Base-by-base conservation (phyloP, 1,140 invertebrate species). In the Neuroterus valhalla region DNA sequence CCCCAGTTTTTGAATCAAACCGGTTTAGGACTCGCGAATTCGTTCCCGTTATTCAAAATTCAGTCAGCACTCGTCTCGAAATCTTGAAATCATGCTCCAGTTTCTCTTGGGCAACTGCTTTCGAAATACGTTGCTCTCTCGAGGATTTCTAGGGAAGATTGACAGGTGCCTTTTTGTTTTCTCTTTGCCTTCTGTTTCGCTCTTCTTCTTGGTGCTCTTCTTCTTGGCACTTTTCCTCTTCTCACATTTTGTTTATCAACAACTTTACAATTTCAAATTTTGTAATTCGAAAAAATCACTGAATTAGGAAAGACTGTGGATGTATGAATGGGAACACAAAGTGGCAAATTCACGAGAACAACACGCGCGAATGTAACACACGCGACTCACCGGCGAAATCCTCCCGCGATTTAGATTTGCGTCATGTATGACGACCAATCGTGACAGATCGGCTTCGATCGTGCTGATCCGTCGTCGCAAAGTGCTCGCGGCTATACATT, bases 341-440 rank as follows among this genome's bases (percentile, higher is more conserved):
- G 55, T 62, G 55, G 26, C 5, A 23, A 62, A 31, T 62, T 23
- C 55, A 62, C 21, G 55, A 26, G 55, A 31, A 62, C 55, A 62
- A 62, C 55, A 62, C 55, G 55, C 55, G 26, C 55, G 55, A 62
- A 62, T 62, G 55, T 31, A 62, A 62, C 55, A 62, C 55, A 62
- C 31, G 55, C 55, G 55, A 6, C 23, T 62, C 55, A 62, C 55
- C 55, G 55, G 55, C 55, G 3, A 62, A 62, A 62, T 62, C 55
- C 55, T 62, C 55, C 55, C 55, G 31, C 55, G 31, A 62, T 23
- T 62, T 23, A 62, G 23, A 23, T 26, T 26, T 62, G 14, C 55
- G 55, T 62, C 55, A 62, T 62, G 26, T 62, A 23, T 62, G 23
- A 62, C 55, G 21, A 31, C 23, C 55, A 23, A 62, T 62, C 55